phyloP scores from a whole-genome alignment of 2,888 invertebrate genomes.

The Xanthorhoe spadicearia region DNA sequence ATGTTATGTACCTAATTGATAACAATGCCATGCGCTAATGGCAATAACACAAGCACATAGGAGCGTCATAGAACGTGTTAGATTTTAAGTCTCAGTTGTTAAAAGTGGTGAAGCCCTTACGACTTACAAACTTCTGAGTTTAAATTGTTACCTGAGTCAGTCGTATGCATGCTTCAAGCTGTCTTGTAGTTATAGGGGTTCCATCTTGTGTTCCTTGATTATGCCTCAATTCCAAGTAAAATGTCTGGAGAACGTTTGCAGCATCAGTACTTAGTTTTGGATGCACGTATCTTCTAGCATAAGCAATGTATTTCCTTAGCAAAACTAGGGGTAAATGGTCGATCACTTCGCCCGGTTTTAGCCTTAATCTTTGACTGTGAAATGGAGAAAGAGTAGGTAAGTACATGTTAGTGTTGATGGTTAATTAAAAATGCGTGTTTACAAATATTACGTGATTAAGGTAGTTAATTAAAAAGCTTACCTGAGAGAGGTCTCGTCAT shows the following conservation, averaged over 20 bases:
- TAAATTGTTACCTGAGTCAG: slow-evolving; percentile 87
- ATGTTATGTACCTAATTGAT: no score
- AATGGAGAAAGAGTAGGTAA: slow-evolving; percentile 3
- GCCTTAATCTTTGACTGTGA: slow-evolving; percentile 85
- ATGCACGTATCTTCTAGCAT: slow-evolving; percentile 94
- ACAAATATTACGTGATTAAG: background rate
- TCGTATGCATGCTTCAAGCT: slow-evolving; percentile 94
- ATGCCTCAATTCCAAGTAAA: slow-evolving; percentile 91
- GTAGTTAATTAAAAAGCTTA: slow-evolving; percentile 35
- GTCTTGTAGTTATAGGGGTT: slow-evolving; percentile 92
- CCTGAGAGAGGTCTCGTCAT: slow-evolving; percentile 66
- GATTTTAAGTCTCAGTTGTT: no score
- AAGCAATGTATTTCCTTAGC: slow-evolving; percentile 95
- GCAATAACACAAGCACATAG: no score
- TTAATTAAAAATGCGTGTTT: background rate
- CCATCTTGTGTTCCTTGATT: slow-evolving; percentile 87
- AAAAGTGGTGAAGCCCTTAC: no score
- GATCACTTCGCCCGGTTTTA: slow-evolving; percentile 85
- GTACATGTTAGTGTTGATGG: background rate
- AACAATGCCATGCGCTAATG: no score
- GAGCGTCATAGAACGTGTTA: no score
- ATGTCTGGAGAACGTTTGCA: slow-evolving; percentile 88
- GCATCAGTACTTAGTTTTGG: slow-evolving; percentile 91
- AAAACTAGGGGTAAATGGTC: slow-evolving; percentile 90
- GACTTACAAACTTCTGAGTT: no score